A percentile compares a stretch with the other conserved stretches of the same genome.
phyloP scores from a whole-genome alignment of 2,888 invertebrate genomes.

The Orthosia cruda region DNA sequence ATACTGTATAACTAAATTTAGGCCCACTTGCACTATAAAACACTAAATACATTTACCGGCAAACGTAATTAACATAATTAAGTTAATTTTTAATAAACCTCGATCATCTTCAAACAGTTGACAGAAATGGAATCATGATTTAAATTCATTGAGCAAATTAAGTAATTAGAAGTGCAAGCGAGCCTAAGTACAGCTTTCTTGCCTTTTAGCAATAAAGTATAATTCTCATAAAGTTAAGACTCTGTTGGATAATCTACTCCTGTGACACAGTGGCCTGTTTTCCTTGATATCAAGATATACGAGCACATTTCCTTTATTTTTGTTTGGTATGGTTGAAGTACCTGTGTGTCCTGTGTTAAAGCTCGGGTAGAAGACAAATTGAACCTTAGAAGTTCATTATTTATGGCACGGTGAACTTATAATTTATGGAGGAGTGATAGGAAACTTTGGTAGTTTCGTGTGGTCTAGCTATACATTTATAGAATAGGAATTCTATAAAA shows the following conservation, averaged over 20 bases:
- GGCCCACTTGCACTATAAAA: too few relatives aligned
- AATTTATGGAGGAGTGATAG: conserved; percentile 42
- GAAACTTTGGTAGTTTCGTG: conserved; percentile 34
- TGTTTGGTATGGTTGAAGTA: conserved; percentile 55
- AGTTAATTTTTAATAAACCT: too few relatives aligned
- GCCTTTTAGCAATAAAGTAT: background rate
- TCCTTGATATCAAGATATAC: conserved; percentile 63
- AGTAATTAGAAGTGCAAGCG: too few relatives aligned
- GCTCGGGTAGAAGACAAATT: conserved; percentile 50
- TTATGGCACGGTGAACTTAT: conserved; percentile 50
- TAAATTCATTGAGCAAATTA: too few relatives aligned
- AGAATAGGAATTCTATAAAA: background rate
- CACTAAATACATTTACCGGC: too few relatives aligned
- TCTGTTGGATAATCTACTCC: conserved; percentile 29
- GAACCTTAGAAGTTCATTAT: conserved; percentile 52
- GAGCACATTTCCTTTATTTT: conserved; percentile 63
- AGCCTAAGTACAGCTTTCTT: too few relatives aligned
- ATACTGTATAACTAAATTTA: background rate
- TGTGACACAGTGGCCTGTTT: conserved; percentile 41
- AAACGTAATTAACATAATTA: too few relatives aligned
- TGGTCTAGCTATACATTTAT: conserved; percentile 17
- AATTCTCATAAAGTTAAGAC: background rate
- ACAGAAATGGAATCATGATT: too few relatives aligned
- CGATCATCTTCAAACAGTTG: too few relatives aligned
- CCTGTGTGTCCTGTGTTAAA: conserved; percentile 52